Base-by-base conservation (phyloP, 2,797 vertebrate genomes). In the Coranthus polyacanthus region DNA sequence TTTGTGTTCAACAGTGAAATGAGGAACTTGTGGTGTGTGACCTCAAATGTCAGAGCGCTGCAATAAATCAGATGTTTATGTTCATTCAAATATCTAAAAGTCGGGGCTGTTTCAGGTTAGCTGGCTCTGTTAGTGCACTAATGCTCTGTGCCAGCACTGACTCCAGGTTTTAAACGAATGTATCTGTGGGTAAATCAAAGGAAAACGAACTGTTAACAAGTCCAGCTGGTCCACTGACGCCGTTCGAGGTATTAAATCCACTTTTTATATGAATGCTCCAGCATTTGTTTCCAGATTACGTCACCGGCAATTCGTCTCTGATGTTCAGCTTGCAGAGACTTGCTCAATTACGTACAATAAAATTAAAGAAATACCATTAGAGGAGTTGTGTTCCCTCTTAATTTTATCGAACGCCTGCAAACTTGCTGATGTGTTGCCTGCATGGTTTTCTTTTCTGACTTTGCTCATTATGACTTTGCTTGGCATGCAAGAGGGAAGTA, bases 1-100 rank as follows among this genome's bases (percentile, higher is more conserved):
- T 34, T 47, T 57, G 41, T 34, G 22, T 36, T 12, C 2, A 8
- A 32, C 5, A 22, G 11, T 42, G 16, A 45, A 50, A 37, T 45
- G 12, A 67, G 46, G 61, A 56, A 58, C 10, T 21, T 29, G 29
- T 9, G 17, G 4, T 21, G 12, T 29, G 32, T 44, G 47, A 58
- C 32, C 47, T 58, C 3, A 45, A 24, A 24, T 22, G 51, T 47
- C 22, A 26, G 22, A 42, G 15, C n/a, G n/a, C 13, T 22, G 1
- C 15, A 46, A 36, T 38, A 8, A 53, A 29, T 22, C 50, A 22
- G n/a, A 55, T 42, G 7, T 36, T 26, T 11, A 29, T 29, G 26
- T 29, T 29, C 26, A 4, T 50, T 20, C 3, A 36, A 43, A 61
- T 22, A 43, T 42, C 3, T 26, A 12, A 45, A 57, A 17, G 32